Base-by-base conservation (phyloP, 2,888 invertebrate genomes). In the Phasia obesa region DNA sequence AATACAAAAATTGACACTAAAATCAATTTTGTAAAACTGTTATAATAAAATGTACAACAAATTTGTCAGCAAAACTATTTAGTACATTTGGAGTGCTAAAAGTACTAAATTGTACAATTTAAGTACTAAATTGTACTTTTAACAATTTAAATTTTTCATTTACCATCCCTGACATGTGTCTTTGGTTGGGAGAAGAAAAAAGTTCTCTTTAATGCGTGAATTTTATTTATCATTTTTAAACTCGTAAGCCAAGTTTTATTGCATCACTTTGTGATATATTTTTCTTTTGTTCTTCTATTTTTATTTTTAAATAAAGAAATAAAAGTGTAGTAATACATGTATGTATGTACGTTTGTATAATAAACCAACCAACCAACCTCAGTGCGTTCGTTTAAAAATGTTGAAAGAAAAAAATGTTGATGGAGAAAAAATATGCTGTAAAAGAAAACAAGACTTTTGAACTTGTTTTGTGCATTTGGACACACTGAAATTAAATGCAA, bases 391-490 rank as follows among this genome's bases (percentile, higher is more conserved):
- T 51, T 27, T n/a, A 62, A 27, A 73, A 73, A 62, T 62, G 62
- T 44, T 73, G 5, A 62, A 73, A n/a, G 38, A 21, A 53, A 31
- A 53, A 67, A 51, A 65, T 51, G 38, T 35, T 65, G 21, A 23
- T 31, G 17, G 25, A 25, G 15, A 31, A 49, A 51, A 35, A 27
- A 31, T 35, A 35, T 35, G 35, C 2, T 1, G 3, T 35, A 62
- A 55, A 38, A n/a, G n/a, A 71, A 64, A 64, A 35, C 78, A 64
- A 78, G 64, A 71, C 78, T 71, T 78, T 71, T 78, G 78, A 78
- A 78, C 78, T 78, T 78, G 71, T 78, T 78, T 70, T 70, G 31
- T 13, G 11, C 13, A 7, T 53, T 25, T 23, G 35, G 38, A 4
- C 17, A n/a, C 25, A n/a, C 19, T 27, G 27, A 57, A 44, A 42